phyloP scores from a whole-genome alignment of 2,113 vertebrate species.

The Sinocyclocheilus rhinocerous region DNA sequence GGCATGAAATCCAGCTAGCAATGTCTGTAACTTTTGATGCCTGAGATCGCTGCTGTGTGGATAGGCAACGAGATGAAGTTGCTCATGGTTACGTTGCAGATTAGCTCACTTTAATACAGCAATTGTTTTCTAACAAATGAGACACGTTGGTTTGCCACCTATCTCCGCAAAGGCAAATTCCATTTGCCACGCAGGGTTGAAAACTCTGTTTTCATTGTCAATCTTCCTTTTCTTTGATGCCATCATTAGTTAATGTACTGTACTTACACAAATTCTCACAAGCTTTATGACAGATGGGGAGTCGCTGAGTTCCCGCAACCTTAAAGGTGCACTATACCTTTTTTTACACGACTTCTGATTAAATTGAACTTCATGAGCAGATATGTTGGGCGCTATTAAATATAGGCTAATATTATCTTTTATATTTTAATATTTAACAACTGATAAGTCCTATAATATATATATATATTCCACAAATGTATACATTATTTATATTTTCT shows the following conservation, averaged over 20 bases:
- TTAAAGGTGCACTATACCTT: too few relatives aligned
- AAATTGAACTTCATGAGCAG: too few relatives aligned
- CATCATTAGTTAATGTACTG: background rate
- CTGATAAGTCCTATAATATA: too few relatives aligned
- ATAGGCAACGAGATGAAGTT: background rate
- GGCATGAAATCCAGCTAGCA: background rate
- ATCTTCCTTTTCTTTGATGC: background rate
- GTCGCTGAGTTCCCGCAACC: too few relatives aligned
- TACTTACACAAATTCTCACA: too few relatives aligned
- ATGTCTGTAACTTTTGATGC: background rate
- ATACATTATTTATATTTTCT: too few relatives aligned
- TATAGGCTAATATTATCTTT: too few relatives aligned
- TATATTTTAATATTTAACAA: too few relatives aligned
- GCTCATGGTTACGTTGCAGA: background rate
- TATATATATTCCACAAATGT: too few relatives aligned
- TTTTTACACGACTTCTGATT: too few relatives aligned
- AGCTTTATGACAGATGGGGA: too few relatives aligned
- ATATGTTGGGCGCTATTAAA: too few relatives aligned
- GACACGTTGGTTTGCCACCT: background rate
- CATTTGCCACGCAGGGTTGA: background rate
- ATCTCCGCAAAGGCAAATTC: background rate
- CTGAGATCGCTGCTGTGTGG: background rate
- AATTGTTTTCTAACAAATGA: background rate
- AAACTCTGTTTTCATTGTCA: background rate
- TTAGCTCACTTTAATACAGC: background rate